A percentile compares a stretch with the other conserved stretches of the same genome.
phyloP scores from a whole-genome alignment of 2,797 vertebrate genomes.

The Octomys mimax region DNA sequence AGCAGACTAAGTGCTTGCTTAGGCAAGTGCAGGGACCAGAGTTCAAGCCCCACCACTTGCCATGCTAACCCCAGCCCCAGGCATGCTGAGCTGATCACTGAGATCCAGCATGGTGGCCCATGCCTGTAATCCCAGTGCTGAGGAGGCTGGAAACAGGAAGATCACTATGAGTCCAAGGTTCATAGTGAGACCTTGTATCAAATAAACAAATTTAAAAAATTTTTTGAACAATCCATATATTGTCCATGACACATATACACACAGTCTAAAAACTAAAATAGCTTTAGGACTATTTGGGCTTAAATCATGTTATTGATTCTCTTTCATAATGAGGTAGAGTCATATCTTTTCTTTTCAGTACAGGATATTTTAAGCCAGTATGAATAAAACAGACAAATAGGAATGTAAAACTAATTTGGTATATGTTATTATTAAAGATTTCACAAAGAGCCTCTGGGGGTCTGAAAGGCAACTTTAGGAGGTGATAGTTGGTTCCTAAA shows the following conservation, averaged over 20 bases:
- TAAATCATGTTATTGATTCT: slow-evolving; percentile 31
- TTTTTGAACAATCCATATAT: neutral
- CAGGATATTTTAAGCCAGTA: neutral
- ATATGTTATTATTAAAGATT: neutral
- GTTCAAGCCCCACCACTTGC: no score
- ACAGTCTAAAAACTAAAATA: slow-evolving; percentile 30
- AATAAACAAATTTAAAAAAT: slow-evolving; percentile 36
- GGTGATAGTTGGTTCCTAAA: neutral
- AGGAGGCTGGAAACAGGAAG: no score
- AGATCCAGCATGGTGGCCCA: no score
- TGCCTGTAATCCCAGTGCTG: no score
- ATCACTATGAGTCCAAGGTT: no score
- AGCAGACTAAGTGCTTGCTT: no score
- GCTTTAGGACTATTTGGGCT: neutral
- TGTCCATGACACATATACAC: neutral
- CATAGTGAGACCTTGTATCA: no score
- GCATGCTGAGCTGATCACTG: no score
- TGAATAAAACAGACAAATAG: neutral
- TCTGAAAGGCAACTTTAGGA: neutral
- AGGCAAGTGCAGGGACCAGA: no score
- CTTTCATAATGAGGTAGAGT: neutral
- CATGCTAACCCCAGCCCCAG: no score
- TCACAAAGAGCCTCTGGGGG: neutral
- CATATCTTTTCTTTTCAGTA: neutral
- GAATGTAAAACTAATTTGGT: neutral